Percentiles rank a stretch among this genome's conserved stretches.
Conservation (phyloP, 1,140 invertebrate species). For the Rhyacophila brunnea region DNA sequence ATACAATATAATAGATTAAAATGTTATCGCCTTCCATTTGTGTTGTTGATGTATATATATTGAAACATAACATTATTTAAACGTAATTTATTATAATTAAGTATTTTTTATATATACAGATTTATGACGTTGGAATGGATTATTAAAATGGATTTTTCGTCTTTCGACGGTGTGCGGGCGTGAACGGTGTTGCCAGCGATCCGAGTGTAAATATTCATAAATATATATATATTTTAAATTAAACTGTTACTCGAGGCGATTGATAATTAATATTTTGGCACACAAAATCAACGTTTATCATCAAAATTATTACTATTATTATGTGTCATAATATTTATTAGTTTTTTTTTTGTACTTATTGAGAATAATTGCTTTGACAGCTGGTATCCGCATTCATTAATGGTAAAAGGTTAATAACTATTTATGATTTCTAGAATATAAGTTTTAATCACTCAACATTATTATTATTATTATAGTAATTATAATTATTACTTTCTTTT, state of each 20-base stretch:
- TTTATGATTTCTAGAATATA: background rate
- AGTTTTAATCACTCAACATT: conserved; percentile 11
- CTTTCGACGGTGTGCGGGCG: no score
- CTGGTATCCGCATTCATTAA: conserved; percentile 6
- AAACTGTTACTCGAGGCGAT: conserved; percentile 26
- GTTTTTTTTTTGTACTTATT: conserved; percentile 28
- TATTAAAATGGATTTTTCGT: conserved; percentile 9
- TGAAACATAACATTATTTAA: conserved; percentile 9
- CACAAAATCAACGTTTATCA: conserved; percentile 33
- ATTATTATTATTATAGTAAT: conserved; percentile 24
- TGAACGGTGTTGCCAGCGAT: conserved; percentile 27
- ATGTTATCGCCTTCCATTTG: conserved; percentile 14
- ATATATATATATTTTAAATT: conserved; percentile 27
- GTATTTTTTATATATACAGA: conserved; percentile 28
- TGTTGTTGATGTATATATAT: conserved; percentile 23
- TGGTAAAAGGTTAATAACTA: conserved; percentile 14
- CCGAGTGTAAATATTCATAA: conserved; percentile 25
- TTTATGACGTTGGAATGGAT: conserved; percentile 13
- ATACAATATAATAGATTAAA: background rate
- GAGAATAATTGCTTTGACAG: background rate
- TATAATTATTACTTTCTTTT: conserved; percentile 12
- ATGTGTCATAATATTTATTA: conserved; percentile 35
- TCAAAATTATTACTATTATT: conserved; percentile 23
- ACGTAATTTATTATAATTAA: conserved; percentile 30
- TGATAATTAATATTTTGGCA: conserved; percentile 28